phyloP scores from a whole-genome alignment of 2,113 vertebrate species.

The Rhea pennata region DNA sequence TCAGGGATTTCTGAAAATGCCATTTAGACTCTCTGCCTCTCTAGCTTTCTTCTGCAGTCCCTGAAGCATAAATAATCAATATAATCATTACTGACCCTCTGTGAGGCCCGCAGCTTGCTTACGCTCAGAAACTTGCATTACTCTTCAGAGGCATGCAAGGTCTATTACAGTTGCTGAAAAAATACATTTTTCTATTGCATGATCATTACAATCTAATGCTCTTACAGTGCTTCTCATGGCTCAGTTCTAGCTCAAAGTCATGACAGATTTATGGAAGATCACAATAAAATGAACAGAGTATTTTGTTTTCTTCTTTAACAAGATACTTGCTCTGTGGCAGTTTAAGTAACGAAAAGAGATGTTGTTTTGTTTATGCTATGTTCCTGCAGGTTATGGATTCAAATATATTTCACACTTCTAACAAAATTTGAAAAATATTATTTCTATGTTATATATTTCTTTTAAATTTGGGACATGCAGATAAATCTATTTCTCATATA shows the following conservation, averaged over 20 bases:
- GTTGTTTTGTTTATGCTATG: neutral
- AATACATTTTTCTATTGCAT: neutral
- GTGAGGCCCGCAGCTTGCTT: neutral
- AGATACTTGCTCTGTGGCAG: neutral
- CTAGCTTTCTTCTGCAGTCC: neutral
- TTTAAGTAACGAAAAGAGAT: neutral
- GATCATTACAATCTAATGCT: neutral
- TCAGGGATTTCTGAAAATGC: neutral
- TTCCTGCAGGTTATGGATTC: neutral
- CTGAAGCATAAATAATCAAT: neutral
- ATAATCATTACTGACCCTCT: neutral
- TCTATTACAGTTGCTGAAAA: neutral
- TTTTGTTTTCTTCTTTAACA: neutral
- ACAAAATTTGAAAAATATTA: neutral
- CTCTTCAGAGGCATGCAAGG: neutral
- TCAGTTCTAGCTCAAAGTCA: neutral
- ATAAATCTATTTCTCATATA: neutral
- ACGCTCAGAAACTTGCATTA: neutral
- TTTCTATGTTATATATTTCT: neutral
- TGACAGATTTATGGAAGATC: neutral
- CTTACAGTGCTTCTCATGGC: neutral
- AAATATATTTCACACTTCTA: neutral
- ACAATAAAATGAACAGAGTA: neutral
- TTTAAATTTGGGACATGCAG: neutral
- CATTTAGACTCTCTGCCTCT: neutral